phyloP scores from a whole-genome alignment of 2,888 invertebrate species.

The Amphipoea oculea region DNA sequence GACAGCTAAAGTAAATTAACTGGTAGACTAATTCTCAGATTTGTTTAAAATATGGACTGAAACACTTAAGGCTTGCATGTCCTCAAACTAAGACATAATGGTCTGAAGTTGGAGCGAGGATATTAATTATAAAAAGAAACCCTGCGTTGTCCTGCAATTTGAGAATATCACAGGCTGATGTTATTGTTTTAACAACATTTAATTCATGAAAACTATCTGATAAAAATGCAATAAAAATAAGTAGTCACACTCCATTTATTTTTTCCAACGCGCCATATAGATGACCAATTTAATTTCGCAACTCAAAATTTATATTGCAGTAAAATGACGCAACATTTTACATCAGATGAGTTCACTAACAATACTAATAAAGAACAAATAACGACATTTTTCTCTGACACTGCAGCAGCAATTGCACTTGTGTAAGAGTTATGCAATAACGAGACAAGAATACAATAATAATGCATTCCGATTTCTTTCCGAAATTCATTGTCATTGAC shows the following conservation, averaged over 20 bases:
- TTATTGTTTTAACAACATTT: background rate
- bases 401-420: constrained; percentile 41
- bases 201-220: background rate
- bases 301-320: constrained; percentile 24
- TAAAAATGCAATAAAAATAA: background rate
- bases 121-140: background rate
- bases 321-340: constrained; percentile 44
- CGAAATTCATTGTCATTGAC: constrained; percentile 51
- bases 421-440: constrained; percentile 52
- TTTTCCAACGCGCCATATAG: constrained; percentile 11
- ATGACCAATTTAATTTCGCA: constrained; percentile 31
- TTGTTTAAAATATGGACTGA: background rate
- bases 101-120: background rate
- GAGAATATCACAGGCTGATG: background rate
- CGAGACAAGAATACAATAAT: constrained; percentile 27
- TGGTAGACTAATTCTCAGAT: background rate
- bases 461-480: constrained; percentile 40
- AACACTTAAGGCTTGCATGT: background rate
- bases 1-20: background rate
- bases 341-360: constrained; percentile 28
- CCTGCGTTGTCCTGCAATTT: background rate
- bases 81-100: background rate
- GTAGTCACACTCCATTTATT: constrained; percentile 10
- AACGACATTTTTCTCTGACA: constrained; percentile 23
- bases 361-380: constrained; percentile 30